Conservation (phyloP, 2,888 invertebrate species). For the Drosophila eohydei region DNA sequence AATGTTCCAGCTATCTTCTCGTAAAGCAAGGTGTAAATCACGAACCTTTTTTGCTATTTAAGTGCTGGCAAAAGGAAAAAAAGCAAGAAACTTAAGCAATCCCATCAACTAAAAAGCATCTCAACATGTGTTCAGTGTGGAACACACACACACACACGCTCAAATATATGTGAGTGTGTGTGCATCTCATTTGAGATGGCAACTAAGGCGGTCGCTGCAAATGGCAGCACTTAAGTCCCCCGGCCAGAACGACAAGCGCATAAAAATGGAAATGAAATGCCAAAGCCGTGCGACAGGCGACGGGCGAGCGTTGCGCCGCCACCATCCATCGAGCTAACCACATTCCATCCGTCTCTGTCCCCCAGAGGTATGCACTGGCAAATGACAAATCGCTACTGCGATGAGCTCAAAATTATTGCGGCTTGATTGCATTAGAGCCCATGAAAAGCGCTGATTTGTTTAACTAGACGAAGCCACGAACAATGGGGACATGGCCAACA, state of each 20-base stretch:
- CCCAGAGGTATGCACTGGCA: conserved; percentile 52
- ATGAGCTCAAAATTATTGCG: conserved; percentile 72
- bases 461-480: conserved; percentile 49
- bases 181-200: conserved; percentile 67
- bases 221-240: conserved; percentile 76
- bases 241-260: conserved; percentile 66
- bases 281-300: conserved; percentile 52
- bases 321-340: conserved; percentile 6
- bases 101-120: conserved; percentile 79
- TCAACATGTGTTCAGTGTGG: conserved; percentile 48
- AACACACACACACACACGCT: conserved; percentile 1
- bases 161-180: conserved; percentile 1
- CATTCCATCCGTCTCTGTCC: neutral
- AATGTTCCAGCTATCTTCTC: conserved; percentile 18
- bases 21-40: conserved; percentile 42
- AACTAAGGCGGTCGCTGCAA: conserved; percentile 73
- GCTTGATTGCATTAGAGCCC: conserved; percentile 74
- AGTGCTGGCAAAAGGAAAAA: conserved; percentile 49
- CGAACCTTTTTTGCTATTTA: conserved; percentile 55
- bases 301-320: conserved; percentile 41
- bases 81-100: conserved; percentile 67
- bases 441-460: conserved; percentile 74
- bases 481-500: conserved; percentile 26
- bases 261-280: conserved; percentile 81
- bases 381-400: conserved; percentile 71